Percentiles rank a stretch among this genome's conserved stretches.
These are phyloP conservation scores for Notarius quadriscutis DNA, from an alignment of 2,113 vertebrate genomes.

Conservation along the genomic window DNA sequence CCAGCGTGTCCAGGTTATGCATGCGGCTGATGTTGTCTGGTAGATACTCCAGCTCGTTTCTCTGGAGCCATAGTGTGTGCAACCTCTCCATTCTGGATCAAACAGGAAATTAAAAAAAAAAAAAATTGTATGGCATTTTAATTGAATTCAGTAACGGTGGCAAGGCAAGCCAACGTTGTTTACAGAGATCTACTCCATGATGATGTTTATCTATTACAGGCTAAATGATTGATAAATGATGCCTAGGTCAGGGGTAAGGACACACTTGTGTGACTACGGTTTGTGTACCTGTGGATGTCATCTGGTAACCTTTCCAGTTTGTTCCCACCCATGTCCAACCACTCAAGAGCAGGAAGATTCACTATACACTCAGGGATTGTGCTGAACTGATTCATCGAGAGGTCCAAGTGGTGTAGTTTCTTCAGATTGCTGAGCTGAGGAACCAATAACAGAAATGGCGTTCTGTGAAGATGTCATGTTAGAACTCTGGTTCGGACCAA, in stretches of 20 bases:
- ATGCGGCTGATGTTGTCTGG: conserved; percentile 85
- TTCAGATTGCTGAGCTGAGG: conserved; percentile 81
- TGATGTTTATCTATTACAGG: background rate
- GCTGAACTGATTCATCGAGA: conserved; percentile 90
- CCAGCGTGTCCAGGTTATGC: conserved; percentile 84
- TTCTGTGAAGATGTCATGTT: background rate
- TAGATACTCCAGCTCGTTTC: conserved; percentile 82
- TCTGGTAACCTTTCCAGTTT: conserved; percentile 79
- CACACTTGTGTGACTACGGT: background rate
- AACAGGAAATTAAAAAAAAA: background rate
- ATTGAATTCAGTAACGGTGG: background rate
- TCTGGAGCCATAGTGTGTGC: conserved; percentile 92
- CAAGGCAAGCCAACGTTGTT: background rate
- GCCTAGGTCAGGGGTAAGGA: background rate
- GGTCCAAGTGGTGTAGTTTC: conserved; percentile 85
- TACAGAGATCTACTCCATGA: background rate
- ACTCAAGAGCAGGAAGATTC: conserved; percentile 83
- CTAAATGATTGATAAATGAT: background rate
- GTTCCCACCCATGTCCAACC: conserved; percentile 95
- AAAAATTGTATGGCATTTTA: background rate
- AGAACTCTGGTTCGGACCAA: background rate
- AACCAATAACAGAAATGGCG: background rate
- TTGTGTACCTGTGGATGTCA: conserved; percentile 80
- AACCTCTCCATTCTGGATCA: conserved; percentile 84
- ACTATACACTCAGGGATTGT: conserved; percentile 81